phyloP scores from a whole-genome alignment of 2,888 invertebrate species.

The Leistus spinibarbis region DNA sequence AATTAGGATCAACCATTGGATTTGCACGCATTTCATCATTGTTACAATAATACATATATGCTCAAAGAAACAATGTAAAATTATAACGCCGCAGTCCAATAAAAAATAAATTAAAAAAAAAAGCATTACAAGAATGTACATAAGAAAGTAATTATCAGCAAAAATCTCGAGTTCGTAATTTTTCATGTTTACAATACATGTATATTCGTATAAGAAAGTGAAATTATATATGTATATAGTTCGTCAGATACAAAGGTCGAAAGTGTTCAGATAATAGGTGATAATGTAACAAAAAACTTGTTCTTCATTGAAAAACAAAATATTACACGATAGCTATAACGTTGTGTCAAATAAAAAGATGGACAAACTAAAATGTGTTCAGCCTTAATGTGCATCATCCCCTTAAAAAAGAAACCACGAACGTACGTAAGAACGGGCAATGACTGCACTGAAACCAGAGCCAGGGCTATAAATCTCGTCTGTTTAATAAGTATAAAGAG shows the following conservation, averaged over 20 bases:
- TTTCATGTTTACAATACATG: neutral
- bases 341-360: too few relatives aligned
- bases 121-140: too few relatives aligned
- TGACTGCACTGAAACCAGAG: neutral
- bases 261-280: too few relatives aligned
- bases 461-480: constrained; percentile 2
- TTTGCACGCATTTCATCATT: neutral
- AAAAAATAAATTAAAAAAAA: too few relatives aligned
- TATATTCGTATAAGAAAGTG: neutral
- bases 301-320: too few relatives aligned
- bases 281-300: too few relatives aligned
- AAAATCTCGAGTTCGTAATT: too few relatives aligned
- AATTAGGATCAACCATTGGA: neutral
- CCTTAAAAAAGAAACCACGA: neutral
- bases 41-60: neutral
- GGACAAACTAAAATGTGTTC: too few relatives aligned
- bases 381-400: neutral
- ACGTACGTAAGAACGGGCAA: neutral
- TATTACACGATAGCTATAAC: too few relatives aligned
- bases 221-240: neutral
- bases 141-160: too few relatives aligned
- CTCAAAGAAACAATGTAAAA: too few relatives aligned
- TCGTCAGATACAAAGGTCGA: neutral
- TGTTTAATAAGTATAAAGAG: constrained; percentile 30
- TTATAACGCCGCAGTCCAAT: too few relatives aligned